Base-by-base conservation (phyloP, 2,113 vertebrate species). In the Taxidea taxus region DNA sequence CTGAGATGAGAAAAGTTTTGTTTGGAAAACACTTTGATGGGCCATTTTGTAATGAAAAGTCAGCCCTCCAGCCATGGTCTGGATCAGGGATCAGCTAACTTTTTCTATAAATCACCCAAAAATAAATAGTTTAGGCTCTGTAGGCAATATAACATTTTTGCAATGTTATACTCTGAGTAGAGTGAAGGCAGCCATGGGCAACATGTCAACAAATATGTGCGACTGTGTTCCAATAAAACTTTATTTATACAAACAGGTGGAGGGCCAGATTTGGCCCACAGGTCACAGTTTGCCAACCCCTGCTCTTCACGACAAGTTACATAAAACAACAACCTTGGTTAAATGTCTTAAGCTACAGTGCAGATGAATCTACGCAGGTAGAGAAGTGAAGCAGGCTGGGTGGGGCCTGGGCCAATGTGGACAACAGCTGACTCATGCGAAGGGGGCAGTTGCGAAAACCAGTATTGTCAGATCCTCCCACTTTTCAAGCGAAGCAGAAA, bases 381-480 rank as follows among this genome's bases (percentile, higher is more conserved):
- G 10, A 42, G 62, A 83, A n/a, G 66, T 0, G 15, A 70, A 42
- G 66, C 11, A 13, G 82, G 82, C 89, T 23, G 82, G 83, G 74
- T 82, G 29, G 62, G 37, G 70, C n/a, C 82, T 13, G 39, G 23
- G 49, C 83, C 39, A 6, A 20, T 34, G 20, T 47, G 47, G 66
- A 18, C 16, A 86, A 37, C n/a, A 20, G 14, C 14, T 87, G 90
- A 96, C 68, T 97, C 94, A 91, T 4, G 54, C 90, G 75, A 87
- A 84, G 31, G 39, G 7, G 49, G 29, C 92, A 54, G 77, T 62
- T 89, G 75, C n/a, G 90, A 75, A 93, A 75, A 51, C 29, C 82
- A 64, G 2, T n/a, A 60, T 44, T 72, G 68, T 85, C 77, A 74
- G 54, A 72, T 25, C 60, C 51, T 88, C n/a, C 29, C 2, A 25